A percentile compares a stretch with the other conserved stretches of the same genome.
These are phyloP conservation scores for Clytia hemisphaerica DNA, from an alignment of 30 jellyfish, hydroid and myxozoan genomes.

Conservation along the genomic window DNA sequence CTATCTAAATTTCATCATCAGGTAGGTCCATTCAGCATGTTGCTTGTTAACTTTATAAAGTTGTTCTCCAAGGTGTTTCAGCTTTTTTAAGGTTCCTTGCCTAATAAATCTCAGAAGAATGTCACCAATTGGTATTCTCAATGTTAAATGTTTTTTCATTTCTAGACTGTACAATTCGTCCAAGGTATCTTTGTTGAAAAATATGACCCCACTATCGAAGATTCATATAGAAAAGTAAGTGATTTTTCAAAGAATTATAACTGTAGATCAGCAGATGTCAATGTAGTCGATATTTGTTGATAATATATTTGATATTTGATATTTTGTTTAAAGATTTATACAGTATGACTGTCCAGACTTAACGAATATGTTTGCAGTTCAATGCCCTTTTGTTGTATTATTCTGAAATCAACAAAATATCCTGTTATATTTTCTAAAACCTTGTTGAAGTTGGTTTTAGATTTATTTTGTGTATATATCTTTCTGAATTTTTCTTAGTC, in stretches of 20 bases:
- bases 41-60: background rate
- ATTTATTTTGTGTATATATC: no score
- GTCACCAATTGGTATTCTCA: no score
- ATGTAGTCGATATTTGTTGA: background rate
- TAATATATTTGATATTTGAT: background rate
- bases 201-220: slow-evolving; percentile 99
- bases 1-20: background rate
- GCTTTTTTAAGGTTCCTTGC: no score
- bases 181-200: slow-evolving; percentile 97
- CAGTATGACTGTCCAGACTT: no score
- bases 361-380: no score
- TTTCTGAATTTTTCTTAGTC: background rate
- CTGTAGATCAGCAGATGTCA: background rate
- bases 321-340: background rate
- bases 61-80: no score
- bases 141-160: background rate
- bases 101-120: no score
- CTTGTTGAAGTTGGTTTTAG: background rate
- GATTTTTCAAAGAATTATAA: background rate
- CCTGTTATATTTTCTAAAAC: background rate
- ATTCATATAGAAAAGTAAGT: slow-evolving; percentile 90
- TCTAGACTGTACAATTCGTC: slow-evolving; percentile 95
- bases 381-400: no score
- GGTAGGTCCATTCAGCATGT: background rate
- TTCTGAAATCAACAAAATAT: no score